Conservation (phyloP, 2,797 vertebrate genomes). For the Sebastes vulpes region DNA sequence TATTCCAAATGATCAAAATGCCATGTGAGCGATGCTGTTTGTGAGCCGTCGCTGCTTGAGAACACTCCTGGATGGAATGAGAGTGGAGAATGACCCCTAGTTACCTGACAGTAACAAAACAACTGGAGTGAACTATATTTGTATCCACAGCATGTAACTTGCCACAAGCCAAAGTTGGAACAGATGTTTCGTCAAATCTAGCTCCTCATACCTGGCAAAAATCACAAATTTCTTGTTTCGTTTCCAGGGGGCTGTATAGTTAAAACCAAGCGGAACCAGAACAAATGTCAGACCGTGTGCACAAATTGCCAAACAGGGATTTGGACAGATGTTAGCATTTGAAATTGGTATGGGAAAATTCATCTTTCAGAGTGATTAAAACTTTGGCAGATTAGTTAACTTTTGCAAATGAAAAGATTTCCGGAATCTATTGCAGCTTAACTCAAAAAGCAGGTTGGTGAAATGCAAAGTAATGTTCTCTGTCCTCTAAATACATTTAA, state of each 20-base stretch:
- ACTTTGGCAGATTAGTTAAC: conserved; percentile 35
- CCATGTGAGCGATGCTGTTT: background rate
- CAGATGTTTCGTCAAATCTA: conserved; percentile 69
- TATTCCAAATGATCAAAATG: background rate
- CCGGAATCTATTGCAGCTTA: background rate
- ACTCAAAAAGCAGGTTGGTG: background rate
- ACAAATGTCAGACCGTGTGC: conserved; percentile 67
- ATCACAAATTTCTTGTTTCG: conserved; percentile 67
- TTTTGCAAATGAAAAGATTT: conserved; percentile 30
- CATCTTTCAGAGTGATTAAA: conserved; percentile 42
- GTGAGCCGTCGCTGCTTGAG: background rate
- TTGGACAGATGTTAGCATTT: conserved; percentile 70
- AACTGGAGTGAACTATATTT: conserved; percentile 34
- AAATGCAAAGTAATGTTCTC: background rate
- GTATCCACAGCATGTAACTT: conserved; percentile 50
- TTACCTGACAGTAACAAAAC: conserved; percentile 21
- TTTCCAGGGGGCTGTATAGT: conserved; percentile 72
- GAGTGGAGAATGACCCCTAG: conserved; percentile 6
- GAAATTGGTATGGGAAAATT: conserved; percentile 52
- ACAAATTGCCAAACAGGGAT: conserved; percentile 71
- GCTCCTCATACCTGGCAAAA: conserved; percentile 64
- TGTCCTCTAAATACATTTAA: background rate
- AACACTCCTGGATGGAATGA: background rate
- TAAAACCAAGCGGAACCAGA: conserved; percentile 74
- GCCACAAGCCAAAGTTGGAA: conserved; percentile 61